phyloP scores from a whole-genome alignment of 2,888 invertebrate genomes.

The Megalurothrips usitatus region DNA sequence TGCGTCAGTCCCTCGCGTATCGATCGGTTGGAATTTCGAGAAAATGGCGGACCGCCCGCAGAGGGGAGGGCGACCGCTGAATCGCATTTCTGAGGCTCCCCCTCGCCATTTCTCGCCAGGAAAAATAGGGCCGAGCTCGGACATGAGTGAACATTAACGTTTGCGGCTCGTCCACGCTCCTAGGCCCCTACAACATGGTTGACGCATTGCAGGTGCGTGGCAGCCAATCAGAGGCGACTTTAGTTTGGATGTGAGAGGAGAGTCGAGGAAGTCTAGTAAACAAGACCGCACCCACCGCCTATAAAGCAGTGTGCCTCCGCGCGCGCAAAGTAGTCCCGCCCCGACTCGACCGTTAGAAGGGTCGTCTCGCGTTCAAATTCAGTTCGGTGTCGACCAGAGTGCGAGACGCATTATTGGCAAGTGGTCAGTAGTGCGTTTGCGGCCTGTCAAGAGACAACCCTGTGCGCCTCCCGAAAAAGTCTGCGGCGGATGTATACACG shows the following conservation, averaged over 20 bases:
- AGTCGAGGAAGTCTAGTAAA: conserved; percentile 60
- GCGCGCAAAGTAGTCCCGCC: conserved; percentile 54
- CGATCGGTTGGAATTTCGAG: conserved; percentile 7
- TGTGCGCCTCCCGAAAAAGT: not conserved
- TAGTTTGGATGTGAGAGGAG: conserved; percentile 45
- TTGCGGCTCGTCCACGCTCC: conserved; percentile 28
- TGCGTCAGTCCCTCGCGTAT: conserved; percentile 44
- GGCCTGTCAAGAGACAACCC: not conserved
- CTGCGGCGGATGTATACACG: conserved; percentile 26
- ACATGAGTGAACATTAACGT: not conserved
- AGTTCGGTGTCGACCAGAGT: not conserved
- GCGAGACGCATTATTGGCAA: not conserved
- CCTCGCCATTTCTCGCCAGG: not conserved
- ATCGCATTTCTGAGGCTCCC: not conserved
- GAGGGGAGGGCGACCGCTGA: not conserved
- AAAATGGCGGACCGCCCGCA: conserved; percentile 13
- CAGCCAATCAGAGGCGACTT: conserved; percentile 66
- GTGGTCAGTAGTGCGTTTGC: not conserved
- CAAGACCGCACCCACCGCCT: conserved; percentile 66
- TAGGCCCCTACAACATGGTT: conserved; percentile 35
- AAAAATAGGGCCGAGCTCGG: not conserved
- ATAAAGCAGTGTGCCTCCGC: conserved; percentile 62
- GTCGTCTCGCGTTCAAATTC: conserved; percentile 39
- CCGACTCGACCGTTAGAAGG: conserved; percentile 50
- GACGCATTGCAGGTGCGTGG: conserved; percentile 43